phyloP scores from a whole-genome alignment of 2,888 invertebrate genomes.

The Chymomyza procnemis region DNA sequence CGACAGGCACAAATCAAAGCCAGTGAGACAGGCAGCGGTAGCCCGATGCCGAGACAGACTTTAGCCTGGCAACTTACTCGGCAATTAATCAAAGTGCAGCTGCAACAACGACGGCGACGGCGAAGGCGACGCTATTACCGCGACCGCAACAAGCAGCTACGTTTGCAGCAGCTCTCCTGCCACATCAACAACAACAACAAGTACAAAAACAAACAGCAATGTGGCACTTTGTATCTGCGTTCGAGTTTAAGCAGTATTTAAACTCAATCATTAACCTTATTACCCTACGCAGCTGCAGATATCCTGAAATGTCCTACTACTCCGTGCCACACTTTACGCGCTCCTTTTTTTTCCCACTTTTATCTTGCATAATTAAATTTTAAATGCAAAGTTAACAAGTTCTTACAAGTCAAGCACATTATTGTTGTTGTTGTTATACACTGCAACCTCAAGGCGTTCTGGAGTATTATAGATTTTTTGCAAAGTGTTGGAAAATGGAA shows the following conservation, averaged over 20 bases:
- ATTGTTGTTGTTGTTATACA: conserved; percentile 22
- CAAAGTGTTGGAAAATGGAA: too few species aligned
- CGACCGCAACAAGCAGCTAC: conserved; percentile 9
- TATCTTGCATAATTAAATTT: conserved; percentile 60
- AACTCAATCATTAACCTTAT: conserved; percentile 60
- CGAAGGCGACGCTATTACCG: conserved; percentile 12
- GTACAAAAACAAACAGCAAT: not conserved
- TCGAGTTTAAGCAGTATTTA: conserved; percentile 45
- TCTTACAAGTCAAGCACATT: conserved; percentile 46
- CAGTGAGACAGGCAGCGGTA: not conserved
- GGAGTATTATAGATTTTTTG: too few species aligned
- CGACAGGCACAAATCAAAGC: not conserved
- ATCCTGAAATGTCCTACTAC: conserved; percentile 8
- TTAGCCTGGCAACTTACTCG: conserved; percentile 24
- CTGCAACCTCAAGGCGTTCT: too few species aligned
- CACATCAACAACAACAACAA: too few species aligned
- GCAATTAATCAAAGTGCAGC: conserved; percentile 65
- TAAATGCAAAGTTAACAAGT: conserved; percentile 61
- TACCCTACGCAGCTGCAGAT: conserved; percentile 33
- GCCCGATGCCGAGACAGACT: too few species aligned
- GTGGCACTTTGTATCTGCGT: conserved; percentile 15
- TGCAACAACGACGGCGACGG: too few species aligned
- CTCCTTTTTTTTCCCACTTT: not conserved
- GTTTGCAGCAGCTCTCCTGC: not conserved
- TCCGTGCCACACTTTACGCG: not conserved